Evolutionary conservation across 2,888 invertebrate species (phyloP).

Genomic region (Rutpela maculata): DNA sequence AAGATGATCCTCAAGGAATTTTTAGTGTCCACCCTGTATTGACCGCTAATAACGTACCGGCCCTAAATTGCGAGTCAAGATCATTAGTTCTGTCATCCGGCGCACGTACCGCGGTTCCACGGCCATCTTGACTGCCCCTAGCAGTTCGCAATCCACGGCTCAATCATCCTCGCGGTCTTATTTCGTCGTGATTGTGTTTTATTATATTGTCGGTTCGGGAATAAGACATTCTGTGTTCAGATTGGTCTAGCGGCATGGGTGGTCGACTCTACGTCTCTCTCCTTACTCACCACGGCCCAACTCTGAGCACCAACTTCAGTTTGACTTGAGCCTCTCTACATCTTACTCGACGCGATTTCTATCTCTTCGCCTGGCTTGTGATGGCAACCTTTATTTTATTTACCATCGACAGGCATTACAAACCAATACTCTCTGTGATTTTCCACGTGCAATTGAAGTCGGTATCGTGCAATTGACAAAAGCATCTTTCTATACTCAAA

Average conservation of each 20-base stretch:
- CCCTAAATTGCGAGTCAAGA: slow-evolving; percentile 62
- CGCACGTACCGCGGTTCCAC: slow-evolving; percentile 65
- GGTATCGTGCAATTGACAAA: slow-evolving; percentile 15
- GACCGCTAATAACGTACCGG: slow-evolving; percentile 55
- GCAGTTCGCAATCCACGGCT: slow-evolving; percentile 71
- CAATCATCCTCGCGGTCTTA: slow-evolving; percentile 73
- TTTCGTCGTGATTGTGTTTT: slow-evolving; percentile 73
- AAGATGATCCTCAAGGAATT: neutral
- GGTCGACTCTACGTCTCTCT: slow-evolving; percentile 67
- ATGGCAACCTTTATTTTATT: slow-evolving; percentile 38
- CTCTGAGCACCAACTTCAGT: slow-evolving; percentile 65
- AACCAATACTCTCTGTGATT: neutral
- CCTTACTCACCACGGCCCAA: slow-evolving; percentile 53
- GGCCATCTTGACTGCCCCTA: slow-evolving; percentile 68
- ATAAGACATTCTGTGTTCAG: slow-evolving; percentile 74
- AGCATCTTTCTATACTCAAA: neutral
- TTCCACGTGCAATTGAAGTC: slow-evolving; percentile 18
- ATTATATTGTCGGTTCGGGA: slow-evolving; percentile 73
- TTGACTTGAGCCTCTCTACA: slow-evolving; percentile 66
- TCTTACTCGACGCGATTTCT: slow-evolving; percentile 63
- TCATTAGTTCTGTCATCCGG: slow-evolving; percentile 66
- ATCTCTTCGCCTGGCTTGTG: slow-evolving; percentile 57
- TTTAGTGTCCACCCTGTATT: slow-evolving; percentile 47
- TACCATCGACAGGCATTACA: slow-evolving; percentile 4
- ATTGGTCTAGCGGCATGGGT: slow-evolving; percentile 75